Evolutionary conservation across 2,888 invertebrate species (phyloP), one percentile per base, ranked within the genome.

Genomic region (Drosophila meridionalis): DNA sequence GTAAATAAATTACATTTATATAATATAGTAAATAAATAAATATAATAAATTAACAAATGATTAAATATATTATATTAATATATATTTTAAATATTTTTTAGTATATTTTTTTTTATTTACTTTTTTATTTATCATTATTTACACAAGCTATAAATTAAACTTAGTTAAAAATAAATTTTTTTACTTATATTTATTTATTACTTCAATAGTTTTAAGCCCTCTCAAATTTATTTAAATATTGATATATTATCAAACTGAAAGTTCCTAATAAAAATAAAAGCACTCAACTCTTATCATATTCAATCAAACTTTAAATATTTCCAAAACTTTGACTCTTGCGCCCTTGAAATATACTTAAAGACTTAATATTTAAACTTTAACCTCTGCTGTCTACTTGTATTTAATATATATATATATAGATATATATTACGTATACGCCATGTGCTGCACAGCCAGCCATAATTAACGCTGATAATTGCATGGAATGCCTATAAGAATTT

Each of bases 391-490:
- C 26, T 30, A 52, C 36, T n/a, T 12, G 11, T 32, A 30, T n/a
- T 28, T 30, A 14, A 32, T 30, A 43, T 45, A 53, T 63, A 36
- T 32, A 63, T 20, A 53, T 55, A 72, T 64, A 47, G 40, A 64
- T 34, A 67, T 11, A 12, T 3, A 52, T 64, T 20, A 34, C 63
- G 61, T 20, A 74, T 70, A 59, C 63, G 61, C 36, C 71, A 60
- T 59, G 71, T 52, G 52, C 64, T 38, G 66, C 68, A 48, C 53
- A 72, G 50, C 5, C 36, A 45, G 63, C 28, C 32, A 38, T 75
- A 64, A 70, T 69, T 59, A 64, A 64, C n/a, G 43, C 63, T 12
- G 52, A 56, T 65, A 69, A 76, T 67, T 68, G 55, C 55, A 48
- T 38, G 38, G 36, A 68, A 59, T 42, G 28, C 9, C 68, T 52